A percentile compares a stretch with the other conserved stretches of the same genome.
These are phyloP conservation scores for Chondrilla cf. caribensis DNA, from an alignment of 37 sponge, comb jelly and placozoan species.

Conservation along the genomic window DNA sequence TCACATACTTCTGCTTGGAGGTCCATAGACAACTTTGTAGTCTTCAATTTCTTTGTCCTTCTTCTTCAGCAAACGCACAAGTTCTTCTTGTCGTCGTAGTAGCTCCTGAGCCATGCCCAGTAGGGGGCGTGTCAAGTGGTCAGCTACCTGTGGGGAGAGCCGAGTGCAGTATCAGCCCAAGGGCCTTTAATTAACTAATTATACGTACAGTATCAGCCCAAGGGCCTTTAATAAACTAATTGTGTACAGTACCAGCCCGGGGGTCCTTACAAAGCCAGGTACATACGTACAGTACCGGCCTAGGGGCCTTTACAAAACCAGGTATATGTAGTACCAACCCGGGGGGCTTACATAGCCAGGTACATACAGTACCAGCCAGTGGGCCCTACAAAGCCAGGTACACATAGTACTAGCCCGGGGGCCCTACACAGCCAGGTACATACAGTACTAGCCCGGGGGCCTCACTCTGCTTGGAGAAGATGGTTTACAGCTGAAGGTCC, in stretches of 20 bases:
- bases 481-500: conserved; percentile 45
- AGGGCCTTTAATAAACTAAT: background rate
- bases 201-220: background rate
- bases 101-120: conserved; percentile 57
- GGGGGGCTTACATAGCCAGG: no score
- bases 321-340: no score
- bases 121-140: conserved; percentile 49
- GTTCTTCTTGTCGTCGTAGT: conserved; percentile 35
- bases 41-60: conserved; percentile 84
- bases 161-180: background rate
- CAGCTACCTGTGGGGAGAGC: background rate
- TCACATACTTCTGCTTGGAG: conserved; percentile 21
- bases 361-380: no score
- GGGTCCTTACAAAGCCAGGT: no score
- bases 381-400: no score
- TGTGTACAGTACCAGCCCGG: no score
- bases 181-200: background rate
- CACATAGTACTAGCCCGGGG: no score
- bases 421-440: no score
- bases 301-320: no score
- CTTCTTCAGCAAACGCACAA: conserved; percentile 33
- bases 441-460: no score
- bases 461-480: background rate
- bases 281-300: background rate
- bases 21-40: conserved; percentile 41